Evolutionary conservation across 2,113 vertebrate genomes (phyloP), one percentile per base, ranked within the genome.

Genomic region (Xiphophorus couchianus): DNA sequence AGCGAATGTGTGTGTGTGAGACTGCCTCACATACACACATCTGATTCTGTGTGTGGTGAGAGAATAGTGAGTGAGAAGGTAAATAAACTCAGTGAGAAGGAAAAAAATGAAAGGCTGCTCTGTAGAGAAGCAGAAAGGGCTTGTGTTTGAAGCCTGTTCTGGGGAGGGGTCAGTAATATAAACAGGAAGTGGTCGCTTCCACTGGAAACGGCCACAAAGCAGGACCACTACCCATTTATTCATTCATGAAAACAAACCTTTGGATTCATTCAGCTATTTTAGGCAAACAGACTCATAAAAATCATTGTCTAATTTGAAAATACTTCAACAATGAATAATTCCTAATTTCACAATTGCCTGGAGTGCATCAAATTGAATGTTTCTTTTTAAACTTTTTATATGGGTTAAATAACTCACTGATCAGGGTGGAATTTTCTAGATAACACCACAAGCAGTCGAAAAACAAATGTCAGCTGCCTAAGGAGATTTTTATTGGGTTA

Each of bases 121-220:
- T 80, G 85, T 84, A n/a, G 1, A 31, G 84, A 81, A 42, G 78
- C 62, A 86, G 88, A 93, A 92, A 91, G 86, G 74, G 78, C 83
- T 90, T 92, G 89, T 93, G 93, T 91, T 92, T 89, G 86, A 88
- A 58, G 88, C 77, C 22, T 63, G 1, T 13, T 4, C 22, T 3
- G 0, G 85, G 88, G 79, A 10, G 73, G 83, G 68, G 89, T 25
- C 76, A 86, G 91, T 90, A 91, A 93, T 76, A 94, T 92, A 94
- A 96, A 95, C 89, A 96, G 93, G 92, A 95, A 96, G 93, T 91
- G 65, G 17, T 87, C 77, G 77, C 83, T 86, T 91, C 74, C 68
- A 87, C 37, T 42, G 87, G 76, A 82, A 78, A 51, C n/a, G 77
- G 81, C 75, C 90, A 73, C 30, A 35, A 19, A 75, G 54, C 17